These are phyloP conservation scores for Anarhynchus alexandrinus DNA, from an alignment of 2,113 vertebrate genomes.

Conservation along the genomic window DNA sequence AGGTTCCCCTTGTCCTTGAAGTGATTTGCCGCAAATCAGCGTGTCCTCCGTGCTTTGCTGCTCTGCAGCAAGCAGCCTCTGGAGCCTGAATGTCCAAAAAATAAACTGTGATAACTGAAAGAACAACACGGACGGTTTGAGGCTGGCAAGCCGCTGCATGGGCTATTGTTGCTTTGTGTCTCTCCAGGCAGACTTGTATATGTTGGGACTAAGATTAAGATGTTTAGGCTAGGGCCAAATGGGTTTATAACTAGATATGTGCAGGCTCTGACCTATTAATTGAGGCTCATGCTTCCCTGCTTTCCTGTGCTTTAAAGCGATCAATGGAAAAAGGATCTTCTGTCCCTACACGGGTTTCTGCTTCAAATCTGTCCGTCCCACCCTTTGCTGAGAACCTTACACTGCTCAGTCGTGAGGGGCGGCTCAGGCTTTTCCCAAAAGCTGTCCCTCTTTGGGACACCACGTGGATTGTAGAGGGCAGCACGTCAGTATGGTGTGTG, in stretches of 20 bases:
- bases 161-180: accelerated
- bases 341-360: neutral
- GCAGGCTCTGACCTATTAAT: neutral
- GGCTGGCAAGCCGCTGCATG: neutral
- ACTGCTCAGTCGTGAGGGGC: neutral
- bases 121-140: neutral
- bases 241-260: neutral
- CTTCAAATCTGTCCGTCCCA: neutral
- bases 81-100: neutral
- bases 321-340: neutral
- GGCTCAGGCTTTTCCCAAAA: neutral
- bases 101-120: slow-evolving; percentile 14
- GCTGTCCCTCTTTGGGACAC: neutral
- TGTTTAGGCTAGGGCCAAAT: slow-evolving; percentile 37
- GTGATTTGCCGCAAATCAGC: neutral
- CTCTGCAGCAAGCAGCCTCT: neutral
- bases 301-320: neutral
- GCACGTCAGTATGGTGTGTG: neutral
- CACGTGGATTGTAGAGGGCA: neutral
- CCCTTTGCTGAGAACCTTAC: neutral
- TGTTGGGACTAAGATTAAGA: slow-evolving; percentile 9
- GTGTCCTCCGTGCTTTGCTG: neutral
- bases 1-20: neutral
- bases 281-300: neutral
- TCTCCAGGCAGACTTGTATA: neutral